Base-by-base conservation (phyloP, 2,888 invertebrate genomes). In the Cephonodes hylas region DNA sequence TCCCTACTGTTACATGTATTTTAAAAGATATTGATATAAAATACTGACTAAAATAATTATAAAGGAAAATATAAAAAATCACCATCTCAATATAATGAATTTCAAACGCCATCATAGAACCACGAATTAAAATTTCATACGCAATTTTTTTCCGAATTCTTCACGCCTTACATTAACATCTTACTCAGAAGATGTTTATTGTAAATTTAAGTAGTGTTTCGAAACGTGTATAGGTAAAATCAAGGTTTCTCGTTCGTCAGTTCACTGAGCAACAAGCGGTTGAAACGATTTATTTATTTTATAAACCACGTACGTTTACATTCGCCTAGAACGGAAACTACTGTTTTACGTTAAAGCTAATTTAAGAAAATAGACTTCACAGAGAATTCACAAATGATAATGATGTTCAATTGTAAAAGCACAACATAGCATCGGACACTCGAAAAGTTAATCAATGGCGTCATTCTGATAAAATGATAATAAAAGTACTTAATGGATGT, bases 281-380 rank as follows among this genome's bases (percentile, higher is more conserved):
- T 76, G 78, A 74, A 83, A 65, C 72, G 80, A 80, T 83, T 85
- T 87, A 88, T 88, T 88, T 89, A 86, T 85, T 84, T 85, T 85
- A 88, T 84, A 75, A 80, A 81, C 84, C 76, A 76, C 81, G 75
- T 71, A 75, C 73, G 82, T 80, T 82, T 84, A 83, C 76, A 73
- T 75, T 77, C 66, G 68, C 73, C 74, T 66, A 68, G 69, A 80
- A 74, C 79, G 81, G 82, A 84, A 82, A 79, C 74, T 76, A 60
- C 23, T 58, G 42, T 25, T 58, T 25, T 25, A 42, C 58, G 23
- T 42, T 42, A 58, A 23, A 58, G 58, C 15, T 58, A 42, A 58
- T 58, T 58, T 42, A 58, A 20, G 53, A 27, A 27, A 53, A 53
- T 27, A 53, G 15, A 53, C 53, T 31, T 53, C 53, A 31, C 18